Conservation (phyloP, 2,888 invertebrate genomes). For the Lithophane leautieri region DNA sequence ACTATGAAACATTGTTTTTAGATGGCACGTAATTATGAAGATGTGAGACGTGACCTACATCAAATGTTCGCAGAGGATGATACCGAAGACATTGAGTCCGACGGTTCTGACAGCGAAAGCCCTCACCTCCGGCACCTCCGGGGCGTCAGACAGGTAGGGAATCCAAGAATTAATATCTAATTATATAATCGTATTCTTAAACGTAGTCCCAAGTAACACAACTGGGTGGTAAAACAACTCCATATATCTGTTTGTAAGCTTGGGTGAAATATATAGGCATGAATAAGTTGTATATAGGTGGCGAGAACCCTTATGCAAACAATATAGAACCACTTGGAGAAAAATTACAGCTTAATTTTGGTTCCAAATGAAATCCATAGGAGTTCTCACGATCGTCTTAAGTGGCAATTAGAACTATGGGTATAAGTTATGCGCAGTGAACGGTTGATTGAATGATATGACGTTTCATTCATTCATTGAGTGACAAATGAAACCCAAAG, state of each 20-base stretch:
- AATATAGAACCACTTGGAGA: background rate
- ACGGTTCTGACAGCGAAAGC: too few species aligned
- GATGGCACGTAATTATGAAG: too few species aligned
- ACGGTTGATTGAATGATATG: background rate
- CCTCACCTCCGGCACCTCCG: too few species aligned
- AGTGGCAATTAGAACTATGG: background rate
- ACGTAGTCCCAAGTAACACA: background rate
- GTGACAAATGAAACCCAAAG: background rate
- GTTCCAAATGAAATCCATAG: background rate
- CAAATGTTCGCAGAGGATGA: too few species aligned
- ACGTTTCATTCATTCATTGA: background rate
- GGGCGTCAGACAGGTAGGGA: too few species aligned
- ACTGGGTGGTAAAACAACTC: background rate
- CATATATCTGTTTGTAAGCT: background rate
- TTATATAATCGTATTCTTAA: too few species aligned
- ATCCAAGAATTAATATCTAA: too few species aligned
- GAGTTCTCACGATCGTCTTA: background rate
- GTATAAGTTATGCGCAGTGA: background rate
- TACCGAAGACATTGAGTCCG: too few species aligned
- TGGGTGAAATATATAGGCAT: background rate
- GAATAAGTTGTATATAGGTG: background rate
- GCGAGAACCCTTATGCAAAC: conserved; percentile 1
- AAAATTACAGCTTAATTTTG: background rate
- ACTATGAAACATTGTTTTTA: too few species aligned
- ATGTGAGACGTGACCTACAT: too few species aligned